Base-by-base conservation (phyloP, 2,113 vertebrate genomes). In the Antennarius striatus region DNA sequence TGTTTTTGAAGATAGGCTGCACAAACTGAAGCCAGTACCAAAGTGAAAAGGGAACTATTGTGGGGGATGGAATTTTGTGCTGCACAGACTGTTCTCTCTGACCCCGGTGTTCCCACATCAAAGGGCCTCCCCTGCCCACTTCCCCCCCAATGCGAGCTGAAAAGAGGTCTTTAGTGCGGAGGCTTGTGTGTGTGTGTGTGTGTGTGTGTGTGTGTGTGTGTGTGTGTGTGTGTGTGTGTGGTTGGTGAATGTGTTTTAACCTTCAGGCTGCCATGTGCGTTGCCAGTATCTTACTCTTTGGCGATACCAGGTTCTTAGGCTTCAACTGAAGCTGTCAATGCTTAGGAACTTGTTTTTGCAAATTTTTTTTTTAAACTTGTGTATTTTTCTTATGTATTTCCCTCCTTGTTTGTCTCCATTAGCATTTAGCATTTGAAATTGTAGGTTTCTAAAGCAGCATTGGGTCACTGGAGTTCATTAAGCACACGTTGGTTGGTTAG, bases 81-180 rank as follows among this genome's bases (percentile, higher is more conserved):
- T 90, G 85, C 91, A 91, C 89, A 86, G 88, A 83, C 82, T 86
- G 84, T 85, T 89, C 80, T 77, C 79, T 63, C 89, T 92, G 91
- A 93, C 91, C 91, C 90, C 88, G 46, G 87, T 77, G 87, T 90
- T 91, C 81, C 89, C 85, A 91, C 88, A 92, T 91, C 88, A 90
- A 92, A 92, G 89, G 76, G 74, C 64, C 82, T 89, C 86, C 89
- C 82, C 86, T 76, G 86, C 88, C 87, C 84, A 89, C 83, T 91
- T 92, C 81, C 85, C 22, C 22, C 80, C 83, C 49, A 13, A 81
- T 49, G 77, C 55, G 14, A 85, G 86, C 83, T 81, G 80, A 85
- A 86, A 81, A 78, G 85, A 86, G 50, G 66, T 82, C 79, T 87
- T 84, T 83, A 86, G 88, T 83, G 80, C 42, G 82, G 65, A 79